These are phyloP conservation scores for Phortica okadai DNA, from an alignment of 2,888 invertebrate species.

Conservation along the genomic window DNA sequence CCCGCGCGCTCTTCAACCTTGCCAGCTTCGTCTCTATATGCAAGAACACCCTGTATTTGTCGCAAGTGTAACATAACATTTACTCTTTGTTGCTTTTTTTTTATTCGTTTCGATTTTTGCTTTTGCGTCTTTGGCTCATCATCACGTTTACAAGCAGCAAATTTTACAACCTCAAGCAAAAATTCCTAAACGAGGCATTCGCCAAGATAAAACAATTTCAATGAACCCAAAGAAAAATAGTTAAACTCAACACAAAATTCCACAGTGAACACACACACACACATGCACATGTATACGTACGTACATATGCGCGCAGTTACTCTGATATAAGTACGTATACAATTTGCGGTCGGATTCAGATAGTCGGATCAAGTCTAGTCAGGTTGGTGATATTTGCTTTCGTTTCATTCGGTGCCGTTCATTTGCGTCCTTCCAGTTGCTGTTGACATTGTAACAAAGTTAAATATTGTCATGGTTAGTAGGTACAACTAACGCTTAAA, in stretches of 20 bases:
- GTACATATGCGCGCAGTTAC: constrained; percentile 42
- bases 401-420: not conserved
- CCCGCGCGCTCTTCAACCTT: not conserved
- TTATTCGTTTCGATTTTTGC: not conserved
- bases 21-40: too few relatives aligned
- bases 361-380: too few relatives aligned
- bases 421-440: constrained; percentile 31
- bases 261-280: constrained; percentile 54
- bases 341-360: too few relatives aligned
- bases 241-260: constrained; percentile 64
- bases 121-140: not conserved
- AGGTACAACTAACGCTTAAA: constrained; percentile 29
- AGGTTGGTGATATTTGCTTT: constrained; percentile 21
- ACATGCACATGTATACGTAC: constrained; percentile 38
- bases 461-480: constrained; percentile 66
- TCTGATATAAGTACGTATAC: too few relatives aligned
- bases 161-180: constrained; percentile 13
- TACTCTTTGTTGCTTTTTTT: not conserved
- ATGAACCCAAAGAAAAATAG: constrained; percentile 37
- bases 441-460: constrained; percentile 70
- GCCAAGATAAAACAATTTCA: constrained; percentile 33
- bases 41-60: not conserved
- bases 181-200: constrained; percentile 8
- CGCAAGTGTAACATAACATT: not conserved
- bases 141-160: not conserved